A percentile compares a stretch with the other conserved stretches of the same genome.
phyloP scores from a whole-genome alignment of 2,888 invertebrate genomes.

The Eretmocerus hayati region DNA sequence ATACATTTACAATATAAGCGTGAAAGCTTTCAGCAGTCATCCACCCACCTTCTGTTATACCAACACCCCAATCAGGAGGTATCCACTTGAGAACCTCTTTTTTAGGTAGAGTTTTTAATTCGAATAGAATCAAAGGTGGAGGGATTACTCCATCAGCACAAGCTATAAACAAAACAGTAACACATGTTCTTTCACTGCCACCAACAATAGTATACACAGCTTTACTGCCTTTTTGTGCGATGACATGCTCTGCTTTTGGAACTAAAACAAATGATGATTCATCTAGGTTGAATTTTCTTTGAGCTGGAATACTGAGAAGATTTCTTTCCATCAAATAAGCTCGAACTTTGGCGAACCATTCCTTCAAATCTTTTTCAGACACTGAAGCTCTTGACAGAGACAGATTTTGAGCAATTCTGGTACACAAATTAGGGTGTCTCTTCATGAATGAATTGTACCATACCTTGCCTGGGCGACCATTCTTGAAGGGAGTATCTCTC shows the following conservation, averaged over 20 bases:
- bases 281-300: constrained; percentile 24
- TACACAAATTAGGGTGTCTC: no score
- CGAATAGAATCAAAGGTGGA: constrained; percentile 29
- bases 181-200: constrained; percentile 30
- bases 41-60: constrained; percentile 28
- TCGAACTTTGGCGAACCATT: constrained; percentile 33
- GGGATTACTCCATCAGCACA: constrained; percentile 26
- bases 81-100: constrained; percentile 29
- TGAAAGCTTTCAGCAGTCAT: constrained; percentile 28
- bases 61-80: constrained; percentile 24
- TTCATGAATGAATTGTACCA: no score
- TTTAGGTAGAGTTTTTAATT: constrained; percentile 24
- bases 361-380: constrained; percentile 26
- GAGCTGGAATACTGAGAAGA: constrained; percentile 24
- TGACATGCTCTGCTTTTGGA: constrained; percentile 29
- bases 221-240: constrained; percentile 31
- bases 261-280: constrained; percentile 30
- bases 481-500: no score
- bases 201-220: constrained; percentile 28
- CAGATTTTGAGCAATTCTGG: no score
- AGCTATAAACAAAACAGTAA: constrained; percentile 31
- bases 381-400: constrained; percentile 23
- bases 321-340: not conserved
- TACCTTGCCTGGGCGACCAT: no score
- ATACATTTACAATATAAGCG: constrained; percentile 25